Percentiles rank a stretch among this genome's conserved stretches.
These are phyloP conservation scores for Catharus bicknelli DNA, from an alignment of 2,113 vertebrate genomes.

Conservation along the genomic window DNA sequence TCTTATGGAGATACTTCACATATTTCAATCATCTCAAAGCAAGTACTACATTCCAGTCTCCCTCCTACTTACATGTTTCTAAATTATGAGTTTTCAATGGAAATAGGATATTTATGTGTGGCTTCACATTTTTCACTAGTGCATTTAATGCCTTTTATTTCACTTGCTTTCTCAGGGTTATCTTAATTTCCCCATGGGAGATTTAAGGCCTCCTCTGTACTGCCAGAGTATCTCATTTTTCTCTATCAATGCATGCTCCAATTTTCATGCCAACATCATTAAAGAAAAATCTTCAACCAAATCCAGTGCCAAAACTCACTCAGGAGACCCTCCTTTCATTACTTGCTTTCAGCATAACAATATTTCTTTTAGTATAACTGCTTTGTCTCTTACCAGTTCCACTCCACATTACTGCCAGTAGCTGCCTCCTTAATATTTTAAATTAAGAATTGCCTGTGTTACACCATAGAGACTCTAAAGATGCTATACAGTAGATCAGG, in stretches of 20 bases:
- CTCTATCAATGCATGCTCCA: not conserved
- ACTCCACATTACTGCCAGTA: not conserved
- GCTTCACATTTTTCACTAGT: not conserved
- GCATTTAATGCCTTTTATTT: conserved; percentile 6
- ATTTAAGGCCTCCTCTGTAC: not conserved
- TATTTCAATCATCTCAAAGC: conserved; percentile 5
- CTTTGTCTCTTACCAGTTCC: not conserved
- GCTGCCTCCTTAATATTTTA: not conserved
- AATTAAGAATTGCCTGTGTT: not conserved
- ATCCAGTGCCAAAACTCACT: conserved; percentile 1
- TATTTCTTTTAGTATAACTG: not conserved
- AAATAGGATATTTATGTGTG: not conserved
- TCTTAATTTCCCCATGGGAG: conserved; percentile 18
- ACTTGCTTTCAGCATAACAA: not conserved
- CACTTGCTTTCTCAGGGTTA: conserved; percentile 6
- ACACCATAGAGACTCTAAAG: not conserved
- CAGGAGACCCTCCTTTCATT: not conserved
- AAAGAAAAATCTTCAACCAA: conserved; percentile 23
- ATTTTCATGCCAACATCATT: conserved; percentile 13
- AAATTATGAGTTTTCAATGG: not conserved
- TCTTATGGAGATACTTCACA: not conserved
- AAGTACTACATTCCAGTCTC: conserved; percentile 1
- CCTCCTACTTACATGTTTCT: not conserved
- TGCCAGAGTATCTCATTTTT: not conserved
- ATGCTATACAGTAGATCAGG: not conserved